Percentiles rank a stretch among this genome's conserved stretches.
phyloP scores from a whole-genome alignment of 2,888 invertebrate species.

The Dynastes hyllus region DNA sequence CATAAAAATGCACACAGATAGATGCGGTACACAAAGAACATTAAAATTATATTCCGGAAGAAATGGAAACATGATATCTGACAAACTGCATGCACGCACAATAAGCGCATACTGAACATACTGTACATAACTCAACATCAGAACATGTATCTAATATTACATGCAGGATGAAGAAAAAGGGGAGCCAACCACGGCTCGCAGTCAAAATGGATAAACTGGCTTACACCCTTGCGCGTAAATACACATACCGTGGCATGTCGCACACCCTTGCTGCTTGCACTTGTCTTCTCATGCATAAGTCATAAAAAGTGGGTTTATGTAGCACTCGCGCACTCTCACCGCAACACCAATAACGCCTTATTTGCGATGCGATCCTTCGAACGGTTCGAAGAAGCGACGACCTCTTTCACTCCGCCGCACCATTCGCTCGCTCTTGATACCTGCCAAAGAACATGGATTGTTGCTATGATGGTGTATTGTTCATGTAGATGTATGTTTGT shows the following conservation, averaged over 20 bases:
- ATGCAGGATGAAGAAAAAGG: slow-evolving; percentile 31
- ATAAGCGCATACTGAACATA: slow-evolving; percentile 7
- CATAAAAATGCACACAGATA: too few species aligned
- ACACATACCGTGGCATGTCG: slow-evolving; percentile 61
- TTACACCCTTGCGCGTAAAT: slow-evolving; percentile 50
- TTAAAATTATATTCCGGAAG: not conserved
- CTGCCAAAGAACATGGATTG: slow-evolving; percentile 21
- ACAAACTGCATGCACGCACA: slow-evolving; percentile 28
- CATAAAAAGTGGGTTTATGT: slow-evolving; percentile 51
- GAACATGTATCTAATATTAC: slow-evolving; percentile 34
- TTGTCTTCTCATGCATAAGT: slow-evolving; percentile 60
- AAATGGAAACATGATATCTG: slow-evolving; percentile 23
- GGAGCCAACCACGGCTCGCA: slow-evolving; percentile 34
- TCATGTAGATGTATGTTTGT: slow-evolving; percentile 30
- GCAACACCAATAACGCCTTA: slow-evolving; percentile 37
- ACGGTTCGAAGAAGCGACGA: slow-evolving; percentile 24
- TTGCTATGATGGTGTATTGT: slow-evolving; percentile 4
- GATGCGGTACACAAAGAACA: not conserved
- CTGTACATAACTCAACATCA: slow-evolving; percentile 14
- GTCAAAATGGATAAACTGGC: slow-evolving; percentile 52
- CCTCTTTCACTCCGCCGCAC: slow-evolving; percentile 24
- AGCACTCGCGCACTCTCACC: slow-evolving; percentile 47
- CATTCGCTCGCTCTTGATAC: slow-evolving; percentile 5
- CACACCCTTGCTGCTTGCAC: slow-evolving; percentile 57
- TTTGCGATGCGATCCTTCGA: slow-evolving; percentile 21